Percentiles rank a stretch among this genome's conserved stretches.
Evolutionary conservation across 2,888 invertebrate species (phyloP).

Genomic region (Thyatira batis): DNA sequence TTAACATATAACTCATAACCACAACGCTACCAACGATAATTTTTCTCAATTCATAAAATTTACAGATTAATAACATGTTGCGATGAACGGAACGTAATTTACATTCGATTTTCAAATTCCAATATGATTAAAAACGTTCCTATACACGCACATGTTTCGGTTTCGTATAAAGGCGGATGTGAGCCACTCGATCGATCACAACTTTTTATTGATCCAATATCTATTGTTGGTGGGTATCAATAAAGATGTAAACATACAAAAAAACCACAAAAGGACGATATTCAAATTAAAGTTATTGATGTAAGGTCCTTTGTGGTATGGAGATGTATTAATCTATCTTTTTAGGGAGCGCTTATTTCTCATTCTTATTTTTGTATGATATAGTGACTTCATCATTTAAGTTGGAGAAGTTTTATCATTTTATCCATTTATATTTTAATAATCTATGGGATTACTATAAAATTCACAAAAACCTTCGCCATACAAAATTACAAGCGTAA

Average conservation of each 20-base stretch:
- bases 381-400: background rate
- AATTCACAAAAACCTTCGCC: no score
- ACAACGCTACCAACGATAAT: slow-evolving; percentile 41
- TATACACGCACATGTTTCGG: slow-evolving; percentile 3
- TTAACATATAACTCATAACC: no score
- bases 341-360: background rate
- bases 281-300: slow-evolving; percentile 29
- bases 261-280: slow-evolving; percentile 32
- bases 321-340: background rate
- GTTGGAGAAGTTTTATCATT: no score
- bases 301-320: background rate
- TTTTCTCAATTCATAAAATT: slow-evolving; percentile 52
- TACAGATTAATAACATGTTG: slow-evolving; percentile 63
- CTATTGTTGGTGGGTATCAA: slow-evolving; percentile 55
- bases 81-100: slow-evolving; percentile 72
- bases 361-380: background rate
- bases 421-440: no score
- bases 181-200: slow-evolving; percentile 66
- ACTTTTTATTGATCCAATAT: slow-evolving; percentile 55
- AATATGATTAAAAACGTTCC: slow-evolving; percentile 51
- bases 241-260: slow-evolving; percentile 53
- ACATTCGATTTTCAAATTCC: slow-evolving; percentile 69
- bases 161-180: slow-evolving; percentile 52
- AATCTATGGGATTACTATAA: no score
- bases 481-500: background rate